These are phyloP conservation scores for Karalla daura DNA, from an alignment of 2,797 vertebrate species.

Conservation along the genomic window DNA sequence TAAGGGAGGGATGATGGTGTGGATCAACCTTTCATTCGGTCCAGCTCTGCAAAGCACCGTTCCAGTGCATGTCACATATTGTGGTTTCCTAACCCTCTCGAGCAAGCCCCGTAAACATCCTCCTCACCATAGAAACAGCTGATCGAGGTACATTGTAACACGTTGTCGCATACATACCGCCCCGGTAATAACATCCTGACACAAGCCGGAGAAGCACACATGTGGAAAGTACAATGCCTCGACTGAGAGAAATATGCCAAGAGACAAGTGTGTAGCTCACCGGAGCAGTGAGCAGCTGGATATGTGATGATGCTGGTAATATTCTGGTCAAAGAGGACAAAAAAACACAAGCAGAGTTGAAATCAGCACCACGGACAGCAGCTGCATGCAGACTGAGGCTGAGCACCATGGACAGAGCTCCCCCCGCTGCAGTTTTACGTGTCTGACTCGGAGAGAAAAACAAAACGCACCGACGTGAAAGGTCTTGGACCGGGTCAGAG, in stretches of 20 bases:
- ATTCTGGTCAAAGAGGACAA: background rate
- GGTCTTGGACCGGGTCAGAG: too few relatives aligned
- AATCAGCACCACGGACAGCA: too few relatives aligned
- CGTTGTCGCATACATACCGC: too few relatives aligned
- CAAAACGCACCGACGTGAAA: too few relatives aligned
- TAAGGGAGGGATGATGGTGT: background rate
- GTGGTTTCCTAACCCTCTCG: slow-evolving; percentile 7
- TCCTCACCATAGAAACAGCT: too few relatives aligned
- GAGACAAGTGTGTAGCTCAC: background rate
- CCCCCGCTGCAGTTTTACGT: too few relatives aligned
- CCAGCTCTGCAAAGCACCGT: background rate
- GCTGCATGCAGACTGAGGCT: too few relatives aligned
- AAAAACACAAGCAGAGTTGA: background rate
- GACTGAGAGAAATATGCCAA: background rate
- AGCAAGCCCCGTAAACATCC: background rate
- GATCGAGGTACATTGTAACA: too few relatives aligned
- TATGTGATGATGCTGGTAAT: background rate
- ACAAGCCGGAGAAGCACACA: too few relatives aligned
- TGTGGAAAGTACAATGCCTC: too few relatives aligned
- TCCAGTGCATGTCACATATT: slow-evolving; percentile 1
- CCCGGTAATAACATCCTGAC: too few relatives aligned
- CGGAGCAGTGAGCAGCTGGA: background rate
- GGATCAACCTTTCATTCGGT: background rate
- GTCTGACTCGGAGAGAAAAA: too few relatives aligned
- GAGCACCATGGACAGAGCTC: slow-evolving; percentile 29